Conservation (phyloP, 2,113 vertebrate species). For the Scomber colias region DNA sequence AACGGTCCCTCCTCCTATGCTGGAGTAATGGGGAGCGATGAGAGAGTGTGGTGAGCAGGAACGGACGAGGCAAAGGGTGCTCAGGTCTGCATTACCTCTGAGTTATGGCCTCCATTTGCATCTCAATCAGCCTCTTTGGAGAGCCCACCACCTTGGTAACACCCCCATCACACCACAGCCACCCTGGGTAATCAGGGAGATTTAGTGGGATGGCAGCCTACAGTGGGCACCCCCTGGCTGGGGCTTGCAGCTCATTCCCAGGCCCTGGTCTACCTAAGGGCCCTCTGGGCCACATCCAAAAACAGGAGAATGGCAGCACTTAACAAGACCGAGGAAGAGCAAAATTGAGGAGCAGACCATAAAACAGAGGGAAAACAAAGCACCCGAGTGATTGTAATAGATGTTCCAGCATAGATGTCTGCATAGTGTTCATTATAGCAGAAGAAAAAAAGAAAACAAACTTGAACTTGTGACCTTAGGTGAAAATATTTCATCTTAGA, state of each 20-base stretch:
- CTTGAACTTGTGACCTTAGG: slow-evolving; percentile 79
- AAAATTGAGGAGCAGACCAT: slow-evolving; percentile 78
- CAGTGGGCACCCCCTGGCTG: slow-evolving; percentile 75
- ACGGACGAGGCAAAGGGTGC: slow-evolving; percentile 77
- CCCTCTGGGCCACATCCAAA: slow-evolving; percentile 86
- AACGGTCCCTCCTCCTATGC: slow-evolving; percentile 75
- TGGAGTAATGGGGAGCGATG: slow-evolving; percentile 82
- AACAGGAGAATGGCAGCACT: slow-evolving; percentile 82
- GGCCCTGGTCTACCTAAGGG: slow-evolving; percentile 82
- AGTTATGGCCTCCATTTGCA: slow-evolving; percentile 97
- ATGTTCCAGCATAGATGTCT: slow-evolving; percentile 69
- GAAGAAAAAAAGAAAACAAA: slow-evolving; percentile 59
- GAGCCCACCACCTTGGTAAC: slow-evolving; percentile 89
- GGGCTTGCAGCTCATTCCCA: slow-evolving; percentile 77
- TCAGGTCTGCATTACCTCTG: slow-evolving; percentile 94
- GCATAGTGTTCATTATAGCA: slow-evolving; percentile 76
- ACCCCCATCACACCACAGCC: slow-evolving; percentile 82
- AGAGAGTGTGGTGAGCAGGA: slow-evolving; percentile 74
- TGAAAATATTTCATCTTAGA: slow-evolving; percentile 70
- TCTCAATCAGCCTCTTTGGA: slow-evolving; percentile 94
- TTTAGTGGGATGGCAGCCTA: slow-evolving; percentile 83
- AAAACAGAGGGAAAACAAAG: slow-evolving; percentile 81
- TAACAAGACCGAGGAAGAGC: slow-evolving; percentile 80
- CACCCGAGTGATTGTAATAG: slow-evolving; percentile 73
- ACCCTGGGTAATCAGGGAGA: slow-evolving; percentile 86